Percentiles rank a stretch among this genome's conserved stretches.
phyloP scores from a whole-genome alignment of 2,113 vertebrate species.

The Sardina pilchardus region DNA sequence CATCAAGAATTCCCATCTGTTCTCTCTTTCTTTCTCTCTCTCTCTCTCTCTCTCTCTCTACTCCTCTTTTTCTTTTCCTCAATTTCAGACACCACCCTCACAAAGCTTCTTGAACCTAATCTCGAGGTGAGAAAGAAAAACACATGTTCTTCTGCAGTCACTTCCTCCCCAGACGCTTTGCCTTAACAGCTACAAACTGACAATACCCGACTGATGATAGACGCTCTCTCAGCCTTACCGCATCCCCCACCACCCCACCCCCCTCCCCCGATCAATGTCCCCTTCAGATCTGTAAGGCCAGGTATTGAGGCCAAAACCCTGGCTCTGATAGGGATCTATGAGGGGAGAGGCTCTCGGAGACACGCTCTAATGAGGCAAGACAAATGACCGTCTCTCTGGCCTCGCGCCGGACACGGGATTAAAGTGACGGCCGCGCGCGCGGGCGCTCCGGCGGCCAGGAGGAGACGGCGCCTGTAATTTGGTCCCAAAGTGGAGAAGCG shows the following conservation, averaged over 20 bases:
- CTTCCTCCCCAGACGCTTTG: background rate
- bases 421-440: background rate
- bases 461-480: slow-evolving; percentile 44
- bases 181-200: background rate
- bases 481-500: slow-evolving; percentile 31
- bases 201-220: background rate
- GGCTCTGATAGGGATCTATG: too few species aligned
- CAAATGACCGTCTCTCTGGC: background rate
- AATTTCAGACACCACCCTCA: background rate
- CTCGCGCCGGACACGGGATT: background rate
- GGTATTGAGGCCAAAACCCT: too few species aligned
- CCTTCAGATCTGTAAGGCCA: background rate
- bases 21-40: background rate
- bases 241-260: background rate
- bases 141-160: background rate
- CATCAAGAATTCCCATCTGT: background rate
- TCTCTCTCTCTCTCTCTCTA: background rate
- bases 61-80: background rate
- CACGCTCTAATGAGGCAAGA: background rate
- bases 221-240: too few species aligned
- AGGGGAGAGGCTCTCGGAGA: background rate
- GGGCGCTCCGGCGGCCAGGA: background rate
- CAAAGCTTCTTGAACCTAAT: background rate
- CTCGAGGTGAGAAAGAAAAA: background rate
- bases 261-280: background rate